Evolutionary conservation across 2,797 vertebrate species (phyloP), one percentile per base, ranked within the genome.

Genomic region (Ceryle rudis): DNA sequence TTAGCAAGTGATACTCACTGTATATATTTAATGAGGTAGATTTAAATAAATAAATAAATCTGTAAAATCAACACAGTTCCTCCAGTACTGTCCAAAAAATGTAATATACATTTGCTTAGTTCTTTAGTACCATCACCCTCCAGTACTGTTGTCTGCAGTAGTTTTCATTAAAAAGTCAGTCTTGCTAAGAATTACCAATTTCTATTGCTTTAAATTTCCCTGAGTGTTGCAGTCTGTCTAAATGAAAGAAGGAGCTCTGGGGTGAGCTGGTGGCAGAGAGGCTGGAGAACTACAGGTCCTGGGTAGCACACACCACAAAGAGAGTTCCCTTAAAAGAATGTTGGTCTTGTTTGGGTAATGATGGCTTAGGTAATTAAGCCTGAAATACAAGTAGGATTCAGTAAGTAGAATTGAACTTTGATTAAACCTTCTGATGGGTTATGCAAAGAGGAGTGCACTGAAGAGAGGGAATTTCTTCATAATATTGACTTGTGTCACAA

Each of bases 401-500:
- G 41, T 94, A 81, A 96, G 73, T 81, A 81, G 75, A 95, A 93
- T 85, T 96, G 83, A 95, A 96, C 91, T 96, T 91, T 52, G 77
- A 91, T 94, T 93, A 96, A 96, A 94, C 91, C 54, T 96, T 89
- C 96, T 91, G 81, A 94, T 94, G 95, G 90, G 83, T 96, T 97
- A 93, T 97, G 91, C 96, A 97, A 97, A 97, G 93, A 92, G 74
- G 83, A 26, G 82, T 77, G 69, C 79, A 19, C 29, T 71, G 80
- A 70, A 81, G 71, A 67, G 77, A 92, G 89, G 81, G 82, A 35
- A 91, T 92, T 96, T 97, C 91, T 94, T 97, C 86, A 94, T 93
- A 95, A 61, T 93, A 96, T 97, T 98, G 98, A 98, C 97, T 97
- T 95, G 91, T 97, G 97, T 95, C 96, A 97, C 81, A 74, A 85